Conservation (phyloP, 2,113 vertebrate species). For the Sisor rabdophorus region DNA sequence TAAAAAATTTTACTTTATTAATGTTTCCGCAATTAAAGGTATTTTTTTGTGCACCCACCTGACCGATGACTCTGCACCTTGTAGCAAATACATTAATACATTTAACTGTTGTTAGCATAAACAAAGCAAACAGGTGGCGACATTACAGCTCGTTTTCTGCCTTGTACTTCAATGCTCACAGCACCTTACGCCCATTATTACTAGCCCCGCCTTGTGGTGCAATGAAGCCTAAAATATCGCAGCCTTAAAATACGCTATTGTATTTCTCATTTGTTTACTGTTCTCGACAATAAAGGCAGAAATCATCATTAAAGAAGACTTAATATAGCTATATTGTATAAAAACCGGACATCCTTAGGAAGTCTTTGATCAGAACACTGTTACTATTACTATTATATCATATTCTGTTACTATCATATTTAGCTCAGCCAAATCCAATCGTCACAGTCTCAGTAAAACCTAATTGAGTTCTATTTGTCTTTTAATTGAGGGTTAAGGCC, state of each 20-base stretch:
- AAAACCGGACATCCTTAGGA: slow-evolving; percentile 16
- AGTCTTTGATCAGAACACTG: slow-evolving; percentile 7
- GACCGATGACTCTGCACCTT: background rate
- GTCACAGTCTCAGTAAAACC: background rate
- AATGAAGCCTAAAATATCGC: slow-evolving; percentile 11
- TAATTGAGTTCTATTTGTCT: background rate
- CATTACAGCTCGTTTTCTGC: slow-evolving; percentile 25
- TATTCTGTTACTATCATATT: no score
- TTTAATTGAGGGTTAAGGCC: no score
- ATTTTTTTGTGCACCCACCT: background rate
- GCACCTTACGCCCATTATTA: background rate
- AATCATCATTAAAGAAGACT: slow-evolving; percentile 6
- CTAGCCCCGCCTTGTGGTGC: background rate
- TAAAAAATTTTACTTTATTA: background rate
- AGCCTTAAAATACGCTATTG: slow-evolving; percentile 18
- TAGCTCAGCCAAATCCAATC: background rate
- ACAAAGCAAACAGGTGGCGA: slow-evolving; percentile 27
- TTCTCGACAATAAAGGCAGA: slow-evolving; percentile 12
- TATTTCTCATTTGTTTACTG: slow-evolving; percentile 9
- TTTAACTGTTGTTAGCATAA: slow-evolving; percentile 15
- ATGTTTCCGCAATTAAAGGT: background rate
- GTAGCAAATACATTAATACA: background rate
- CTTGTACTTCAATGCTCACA: slow-evolving; percentile 25
- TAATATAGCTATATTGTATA: slow-evolving; percentile 1
- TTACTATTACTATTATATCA: no score